Base-by-base conservation (phyloP, 2,797 vertebrate species). In the Austrolebias charrua region DNA sequence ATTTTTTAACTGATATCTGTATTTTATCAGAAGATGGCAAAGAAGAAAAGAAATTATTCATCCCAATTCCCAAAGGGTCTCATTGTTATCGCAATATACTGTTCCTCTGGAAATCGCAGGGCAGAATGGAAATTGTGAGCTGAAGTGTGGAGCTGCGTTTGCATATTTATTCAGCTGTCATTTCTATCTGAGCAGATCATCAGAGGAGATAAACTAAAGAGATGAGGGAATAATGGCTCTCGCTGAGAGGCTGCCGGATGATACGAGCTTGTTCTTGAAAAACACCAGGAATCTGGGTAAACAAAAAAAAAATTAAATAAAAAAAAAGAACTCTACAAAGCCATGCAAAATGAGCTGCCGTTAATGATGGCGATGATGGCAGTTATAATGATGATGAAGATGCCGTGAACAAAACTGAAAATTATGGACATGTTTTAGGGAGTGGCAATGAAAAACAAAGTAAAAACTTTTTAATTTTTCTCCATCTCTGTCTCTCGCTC, bases 101-200 rank as follows among this genome's bases (percentile, higher is more conserved):
- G 83, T 83, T 85, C 70, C 69, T 76, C 71, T 81, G 73, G 80
- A 87, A 86, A 86, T 89, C 77, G 75, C 81, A 78, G 80, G 74
- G 83, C 84, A 88, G 86, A 83, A 86, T 87, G 83, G 82, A 87
- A 82, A 86, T 88, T 90, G 85, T 80, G 81, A 66, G 79, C 79
- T 83, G 85, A 79, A 84, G 81, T 83, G 86, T 83, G 79, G 75
- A 70, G 81, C 86, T 55, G 73, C 60, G 84, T 85, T 90, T 91
- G 86, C 90, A 92, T 91, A 92, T 91, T 92, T 92, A 92, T 93
- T 91, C 89, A 91, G 87, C 87, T 90, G 90, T 90, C 91, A 92
- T 83, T 86, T 91, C 89, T 91, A 91, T 92, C 90, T 80, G 88
- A 83, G 83, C 86, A 85, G 90, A 94, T 92, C 86, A 88, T 92